Percentiles rank a stretch among this genome's conserved stretches.
phyloP scores from a whole-genome alignment of 1,140 invertebrate genomes.

The Paralvinella palmiformis region DNA sequence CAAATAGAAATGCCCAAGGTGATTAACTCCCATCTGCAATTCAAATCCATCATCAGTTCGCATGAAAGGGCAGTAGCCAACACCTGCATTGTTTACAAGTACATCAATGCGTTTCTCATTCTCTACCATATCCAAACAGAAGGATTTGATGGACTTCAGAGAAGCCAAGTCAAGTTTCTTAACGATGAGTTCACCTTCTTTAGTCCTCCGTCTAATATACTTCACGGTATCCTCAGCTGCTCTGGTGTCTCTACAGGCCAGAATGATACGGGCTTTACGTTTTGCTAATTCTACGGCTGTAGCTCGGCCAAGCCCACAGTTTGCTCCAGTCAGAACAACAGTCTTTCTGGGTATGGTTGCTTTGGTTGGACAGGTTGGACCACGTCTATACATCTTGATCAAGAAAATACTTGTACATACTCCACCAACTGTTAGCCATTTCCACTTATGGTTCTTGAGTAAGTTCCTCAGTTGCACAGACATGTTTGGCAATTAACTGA shows the following conservation, averaged over 20 bases:
- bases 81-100: slow-evolving; percentile 84
- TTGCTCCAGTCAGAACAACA: too few species aligned
- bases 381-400: too few species aligned
- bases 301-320: too few species aligned
- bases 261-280: too few species aligned
- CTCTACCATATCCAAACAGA: slow-evolving; percentile 61
- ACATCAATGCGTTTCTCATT: slow-evolving; percentile 36
- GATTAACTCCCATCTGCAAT: slow-evolving; percentile 52
- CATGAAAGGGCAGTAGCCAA: slow-evolving; percentile 54
- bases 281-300: too few species aligned
- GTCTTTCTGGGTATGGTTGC: too few species aligned
- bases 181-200: slow-evolving; percentile 67
- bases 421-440: too few species aligned
- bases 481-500: too few species aligned
- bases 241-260: slow-evolving; percentile 72
- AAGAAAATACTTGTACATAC: too few species aligned
- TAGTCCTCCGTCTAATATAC: slow-evolving; percentile 69
- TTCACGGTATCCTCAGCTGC: slow-evolving; percentile 67
- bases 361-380: too few species aligned
- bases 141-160: slow-evolving; percentile 65
- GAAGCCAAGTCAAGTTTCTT: slow-evolving; percentile 66
- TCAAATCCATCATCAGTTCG: slow-evolving; percentile 52
- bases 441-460: too few species aligned
- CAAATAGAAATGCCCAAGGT: slow-evolving; percentile 55
- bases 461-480: too few species aligned